Evolutionary conservation across 2,797 vertebrate genomes (phyloP).

Genomic region (Hippoglossus hippoglossus): DNA sequence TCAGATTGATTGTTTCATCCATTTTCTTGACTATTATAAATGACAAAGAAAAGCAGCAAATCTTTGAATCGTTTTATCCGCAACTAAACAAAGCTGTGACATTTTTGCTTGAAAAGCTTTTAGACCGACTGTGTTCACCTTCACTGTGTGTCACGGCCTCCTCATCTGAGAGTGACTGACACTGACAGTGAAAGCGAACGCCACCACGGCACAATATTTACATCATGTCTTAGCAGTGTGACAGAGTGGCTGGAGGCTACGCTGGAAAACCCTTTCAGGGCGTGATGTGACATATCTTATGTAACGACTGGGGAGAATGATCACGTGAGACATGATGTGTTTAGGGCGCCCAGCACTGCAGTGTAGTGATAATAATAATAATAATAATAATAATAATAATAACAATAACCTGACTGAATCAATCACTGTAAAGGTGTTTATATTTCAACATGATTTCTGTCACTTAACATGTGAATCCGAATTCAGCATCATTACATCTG

Average conservation of each 20-base stretch:
- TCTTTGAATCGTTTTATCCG: not conserved
- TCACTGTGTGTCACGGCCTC: slow-evolving; percentile 17
- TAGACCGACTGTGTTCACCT: not conserved
- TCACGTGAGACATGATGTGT: slow-evolving; percentile 8
- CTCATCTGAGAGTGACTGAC: slow-evolving; percentile 62
- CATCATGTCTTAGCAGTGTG: slow-evolving; percentile 40
- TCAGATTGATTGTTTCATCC: too few relatives aligned
- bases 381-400: not conserved
- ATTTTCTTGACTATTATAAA: not conserved
- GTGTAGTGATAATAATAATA: not conserved
- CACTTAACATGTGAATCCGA: too few relatives aligned
- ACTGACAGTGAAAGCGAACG: slow-evolving; percentile 54
- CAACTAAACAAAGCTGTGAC: too few relatives aligned
- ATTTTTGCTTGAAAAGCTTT: too few relatives aligned
- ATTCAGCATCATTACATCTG: too few relatives aligned
- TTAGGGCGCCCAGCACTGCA: not conserved
- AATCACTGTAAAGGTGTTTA: not conserved
- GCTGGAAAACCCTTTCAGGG: slow-evolving; percentile 22
- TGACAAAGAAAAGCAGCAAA: not conserved
- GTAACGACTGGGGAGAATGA: slow-evolving; percentile 39
- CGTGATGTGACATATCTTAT: slow-evolving; percentile 44
- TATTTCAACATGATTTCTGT: not conserved
- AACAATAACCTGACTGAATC: not conserved
- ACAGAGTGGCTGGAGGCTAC: slow-evolving; percentile 33
- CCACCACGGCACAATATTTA: slow-evolving; percentile 56